Conservation (phyloP, 2,888 invertebrate genomes). For the Agrochola circellaris region DNA sequence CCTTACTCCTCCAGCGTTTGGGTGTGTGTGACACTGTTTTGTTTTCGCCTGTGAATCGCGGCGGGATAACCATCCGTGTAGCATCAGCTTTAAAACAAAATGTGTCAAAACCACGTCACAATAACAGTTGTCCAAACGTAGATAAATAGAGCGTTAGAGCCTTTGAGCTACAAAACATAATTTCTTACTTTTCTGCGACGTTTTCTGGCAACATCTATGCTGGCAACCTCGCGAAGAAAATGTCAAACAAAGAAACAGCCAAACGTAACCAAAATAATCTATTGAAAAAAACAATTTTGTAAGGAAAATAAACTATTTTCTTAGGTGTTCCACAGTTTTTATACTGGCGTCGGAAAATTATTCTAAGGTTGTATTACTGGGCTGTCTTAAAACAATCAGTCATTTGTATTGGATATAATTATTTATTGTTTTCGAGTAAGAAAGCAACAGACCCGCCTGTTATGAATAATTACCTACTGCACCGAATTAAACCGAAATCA, state of each 20-base stretch:
- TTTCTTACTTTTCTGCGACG: neutral
- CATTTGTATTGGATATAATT: slow-evolving; percentile 25
- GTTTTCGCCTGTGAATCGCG: neutral
- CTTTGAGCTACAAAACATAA: neutral
- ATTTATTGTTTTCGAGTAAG: slow-evolving; percentile 37
- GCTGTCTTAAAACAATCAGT: slow-evolving; percentile 25
- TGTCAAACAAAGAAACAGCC: slow-evolving; percentile 50
- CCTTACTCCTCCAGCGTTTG: neutral
- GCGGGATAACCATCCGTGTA: neutral
- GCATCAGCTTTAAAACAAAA: neutral
- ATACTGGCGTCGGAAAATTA: slow-evolving; percentile 88
- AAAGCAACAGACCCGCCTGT: slow-evolving; percentile 42
- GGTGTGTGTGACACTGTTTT: neutral
- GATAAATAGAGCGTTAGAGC: too few species aligned
- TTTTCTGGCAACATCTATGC: neutral
- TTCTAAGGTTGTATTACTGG: slow-evolving; percentile 79
- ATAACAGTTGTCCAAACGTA: neutral
- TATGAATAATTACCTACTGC: slow-evolving; percentile 35
- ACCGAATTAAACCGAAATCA: neutral
- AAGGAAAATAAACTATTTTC: slow-evolving; percentile 50
- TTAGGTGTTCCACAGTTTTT: slow-evolving; percentile 54
- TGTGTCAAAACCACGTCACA: neutral
- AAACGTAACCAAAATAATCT: slow-evolving; percentile 44
- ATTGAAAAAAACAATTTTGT: slow-evolving; percentile 46
- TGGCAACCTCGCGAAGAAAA: slow-evolving; percentile 43